Percentiles rank a stretch among this genome's conserved stretches.
These are phyloP conservation scores for Merodon equestris DNA, from an alignment of 2,888 invertebrate species.

Conservation along the genomic window DNA sequence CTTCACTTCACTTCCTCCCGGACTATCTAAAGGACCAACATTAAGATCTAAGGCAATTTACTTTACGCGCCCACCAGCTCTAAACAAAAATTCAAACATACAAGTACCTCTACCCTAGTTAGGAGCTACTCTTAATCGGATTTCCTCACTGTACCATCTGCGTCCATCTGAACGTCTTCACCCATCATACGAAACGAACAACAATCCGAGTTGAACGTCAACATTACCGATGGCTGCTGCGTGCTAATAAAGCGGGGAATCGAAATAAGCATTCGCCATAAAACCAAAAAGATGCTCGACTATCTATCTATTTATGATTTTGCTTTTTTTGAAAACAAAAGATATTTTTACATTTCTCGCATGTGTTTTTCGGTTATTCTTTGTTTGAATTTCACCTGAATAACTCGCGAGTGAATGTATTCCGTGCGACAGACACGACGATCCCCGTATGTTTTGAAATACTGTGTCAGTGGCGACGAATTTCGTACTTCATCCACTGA, in stretches of 20 bases:
- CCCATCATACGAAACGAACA: conserved; percentile 2
- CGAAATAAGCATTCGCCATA: conserved; percentile 55
- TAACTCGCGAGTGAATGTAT: conserved; percentile 37
- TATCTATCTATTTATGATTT: no score
- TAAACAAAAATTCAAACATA: conserved; percentile 21
- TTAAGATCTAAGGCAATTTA: no score
- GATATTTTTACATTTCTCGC: conserved; percentile 2
- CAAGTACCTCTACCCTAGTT: neutral
- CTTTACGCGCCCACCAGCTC: neutral
- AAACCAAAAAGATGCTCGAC: conserved; percentile 1
- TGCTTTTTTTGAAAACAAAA: conserved; percentile 13
- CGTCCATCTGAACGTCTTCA: conserved; percentile 22
- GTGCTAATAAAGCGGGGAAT: conserved; percentile 20
- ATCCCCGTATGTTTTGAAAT: conserved; percentile 31
- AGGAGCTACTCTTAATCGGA: neutral
- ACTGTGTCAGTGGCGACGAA: conserved; percentile 18
- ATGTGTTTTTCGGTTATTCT: neutral
- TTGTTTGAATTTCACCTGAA: conserved; percentile 47
- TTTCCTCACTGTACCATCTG: neutral
- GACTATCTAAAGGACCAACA: no score
- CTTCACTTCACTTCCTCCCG: no score
- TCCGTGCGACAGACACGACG: no score
- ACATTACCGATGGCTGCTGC: no score
- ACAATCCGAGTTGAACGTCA: conserved; percentile 30
- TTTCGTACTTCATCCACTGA: conserved; percentile 25